A percentile compares a stretch with the other conserved stretches of the same genome.
Evolutionary conservation across 2,797 vertebrate genomes (phyloP).

Genomic region (Phoxinus dragarum): DNA sequence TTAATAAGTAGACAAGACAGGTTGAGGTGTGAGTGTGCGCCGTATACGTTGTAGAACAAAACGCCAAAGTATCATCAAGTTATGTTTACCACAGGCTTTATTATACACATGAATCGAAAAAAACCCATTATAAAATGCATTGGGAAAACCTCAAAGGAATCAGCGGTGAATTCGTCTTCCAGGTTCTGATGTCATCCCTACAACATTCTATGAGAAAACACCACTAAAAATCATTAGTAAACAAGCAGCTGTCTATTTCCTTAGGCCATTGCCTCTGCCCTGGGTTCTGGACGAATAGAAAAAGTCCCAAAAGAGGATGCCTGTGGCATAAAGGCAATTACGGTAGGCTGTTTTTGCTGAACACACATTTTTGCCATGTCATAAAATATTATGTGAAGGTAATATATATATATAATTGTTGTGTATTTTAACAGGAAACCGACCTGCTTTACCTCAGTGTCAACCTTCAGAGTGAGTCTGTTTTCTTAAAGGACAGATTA

Average conservation of each 20-base stretch:
- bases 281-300: constrained; percentile 84
- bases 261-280: constrained; percentile 84
- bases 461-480: constrained; percentile 82
- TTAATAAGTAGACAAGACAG: neutral
- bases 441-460: constrained; percentile 82
- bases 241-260: constrained; percentile 11
- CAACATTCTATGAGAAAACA: neutral
- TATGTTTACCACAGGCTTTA: neutral
- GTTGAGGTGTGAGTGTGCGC: neutral
- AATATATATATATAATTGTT: constrained; percentile 1
- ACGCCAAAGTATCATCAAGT: neutral
- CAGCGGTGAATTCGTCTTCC: neutral
- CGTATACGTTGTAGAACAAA: too few relatives aligned
- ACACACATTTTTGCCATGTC: neutral
- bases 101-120: neutral
- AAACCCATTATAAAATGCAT: too few relatives aligned
- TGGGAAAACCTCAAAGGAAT: neutral
- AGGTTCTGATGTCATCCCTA: neutral
- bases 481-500: constrained; percentile 82
- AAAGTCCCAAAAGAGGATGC: constrained; percentile 80
- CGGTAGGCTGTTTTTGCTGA: constrained; percentile 66
- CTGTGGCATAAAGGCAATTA: constrained; percentile 80
- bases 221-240: neutral
- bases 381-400: neutral
- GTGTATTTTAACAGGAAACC: constrained; percentile 53